Percentiles rank a stretch among this genome's conserved stretches.
These are phyloP conservation scores for Oxyruncus cristatus DNA, from an alignment of 2,113 vertebrate species.

Conservation along the genomic window DNA sequence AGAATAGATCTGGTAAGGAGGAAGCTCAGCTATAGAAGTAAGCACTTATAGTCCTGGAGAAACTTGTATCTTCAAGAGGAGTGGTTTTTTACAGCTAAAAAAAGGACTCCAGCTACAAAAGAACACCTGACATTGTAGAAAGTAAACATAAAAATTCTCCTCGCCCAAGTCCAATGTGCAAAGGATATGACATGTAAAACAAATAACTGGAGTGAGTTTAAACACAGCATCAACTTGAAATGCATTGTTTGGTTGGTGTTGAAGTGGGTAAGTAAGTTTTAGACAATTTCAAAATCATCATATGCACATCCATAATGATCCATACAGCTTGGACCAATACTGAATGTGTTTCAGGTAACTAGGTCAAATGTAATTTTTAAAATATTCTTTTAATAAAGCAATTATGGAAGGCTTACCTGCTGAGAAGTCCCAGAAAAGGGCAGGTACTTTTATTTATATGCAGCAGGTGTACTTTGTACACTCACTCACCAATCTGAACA, in stretches of 20 bases:
- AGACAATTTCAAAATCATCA: neutral
- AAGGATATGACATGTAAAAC: neutral
- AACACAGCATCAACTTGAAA: neutral
- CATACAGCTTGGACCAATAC: neutral
- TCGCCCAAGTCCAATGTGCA: neutral
- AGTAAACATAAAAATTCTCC: neutral
- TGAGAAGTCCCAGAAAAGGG: neutral
- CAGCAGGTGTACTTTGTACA: neutral
- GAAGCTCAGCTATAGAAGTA: neutral
- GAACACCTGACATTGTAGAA: neutral
- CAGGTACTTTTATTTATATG: neutral
- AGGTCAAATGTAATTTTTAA: neutral
- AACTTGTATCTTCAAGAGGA: neutral
- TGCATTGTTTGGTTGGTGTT: neutral
- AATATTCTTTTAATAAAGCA: neutral
- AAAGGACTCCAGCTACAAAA: neutral
- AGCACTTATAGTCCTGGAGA: neutral
- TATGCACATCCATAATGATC: neutral
- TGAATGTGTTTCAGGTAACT: neutral
- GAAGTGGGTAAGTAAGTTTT: neutral
- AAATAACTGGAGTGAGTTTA: neutral
- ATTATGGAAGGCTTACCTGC: neutral
- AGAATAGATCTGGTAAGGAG: neutral
- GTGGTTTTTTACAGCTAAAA: neutral
- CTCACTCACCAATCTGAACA: neutral